Percentiles rank a stretch among this genome's conserved stretches.
These are phyloP conservation scores for Chromis chromis DNA, from an alignment of 2,797 vertebrate genomes.

Conservation along the genomic window DNA sequence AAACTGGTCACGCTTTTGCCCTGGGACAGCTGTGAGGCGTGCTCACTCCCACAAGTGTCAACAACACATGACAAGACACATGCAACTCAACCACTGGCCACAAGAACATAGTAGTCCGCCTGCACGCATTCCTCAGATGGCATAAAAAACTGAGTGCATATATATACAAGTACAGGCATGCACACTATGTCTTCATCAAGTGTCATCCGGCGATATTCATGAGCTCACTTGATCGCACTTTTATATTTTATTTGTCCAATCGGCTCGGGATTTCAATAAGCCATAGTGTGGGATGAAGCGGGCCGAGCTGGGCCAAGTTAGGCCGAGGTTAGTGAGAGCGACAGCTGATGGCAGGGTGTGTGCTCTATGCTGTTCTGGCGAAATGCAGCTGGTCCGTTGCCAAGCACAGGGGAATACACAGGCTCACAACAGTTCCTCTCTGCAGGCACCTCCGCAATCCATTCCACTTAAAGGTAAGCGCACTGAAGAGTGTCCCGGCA, in stretches of 20 bases:
- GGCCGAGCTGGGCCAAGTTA: constrained; percentile 37
- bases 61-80: constrained; percentile 73
- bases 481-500: constrained; percentile 31
- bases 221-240: not conserved
- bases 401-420: constrained; percentile 79
- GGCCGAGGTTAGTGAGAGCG: constrained; percentile 74
- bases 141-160: not conserved
- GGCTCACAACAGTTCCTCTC: constrained; percentile 75
- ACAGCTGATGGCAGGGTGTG: constrained; percentile 83
- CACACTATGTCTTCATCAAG: not conserved
- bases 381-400: constrained; percentile 80
- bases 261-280: constrained; percentile 48
- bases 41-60: constrained; percentile 64
- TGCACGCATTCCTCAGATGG: constrained; percentile 32
- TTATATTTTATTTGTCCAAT: constrained; percentile 38
- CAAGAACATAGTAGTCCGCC: constrained; percentile 39
- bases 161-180: not conserved
- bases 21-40: constrained; percentile 58
- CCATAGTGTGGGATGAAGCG: constrained; percentile 19
- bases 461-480: constrained; percentile 69
- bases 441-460: constrained; percentile 67
- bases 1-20: constrained; percentile 67
- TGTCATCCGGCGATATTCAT: not conserved
- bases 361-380: constrained; percentile 65
- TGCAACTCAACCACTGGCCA: constrained; percentile 59